phyloP scores from a whole-genome alignment of 2,113 vertebrate genomes.

The Condylura cristata region DNA sequence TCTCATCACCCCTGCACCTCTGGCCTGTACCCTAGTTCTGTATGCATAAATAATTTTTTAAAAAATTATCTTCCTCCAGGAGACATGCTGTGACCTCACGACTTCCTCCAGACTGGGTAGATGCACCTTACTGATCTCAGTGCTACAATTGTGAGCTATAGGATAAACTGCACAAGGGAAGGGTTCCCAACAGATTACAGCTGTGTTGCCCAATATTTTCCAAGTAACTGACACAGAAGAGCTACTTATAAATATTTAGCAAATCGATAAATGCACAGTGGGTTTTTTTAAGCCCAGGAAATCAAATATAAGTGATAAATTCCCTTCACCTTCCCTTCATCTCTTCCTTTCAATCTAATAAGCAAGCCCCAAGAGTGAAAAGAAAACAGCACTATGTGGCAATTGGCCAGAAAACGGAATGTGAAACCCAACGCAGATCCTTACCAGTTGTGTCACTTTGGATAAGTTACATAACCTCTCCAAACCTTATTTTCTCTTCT shows the following conservation, averaged over 20 bases:
- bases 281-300: not conserved
- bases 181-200: too few relatives aligned
- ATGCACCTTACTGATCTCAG: not conserved
- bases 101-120: not conserved
- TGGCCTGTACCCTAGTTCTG: too few relatives aligned
- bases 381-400: not conserved
- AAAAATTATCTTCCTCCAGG: not conserved
- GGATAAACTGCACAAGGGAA: not conserved
- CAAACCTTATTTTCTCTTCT: conserved; percentile 34
- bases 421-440: not conserved
- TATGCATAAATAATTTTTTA: too few relatives aligned
- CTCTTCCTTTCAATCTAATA: not conserved
- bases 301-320: not conserved
- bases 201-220: conserved; percentile 9
- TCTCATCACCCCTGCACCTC: too few relatives aligned
- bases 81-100: not conserved
- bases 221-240: not conserved
- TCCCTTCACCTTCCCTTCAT: not conserved
- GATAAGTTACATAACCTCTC: not conserved
- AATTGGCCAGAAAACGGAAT: not conserved
- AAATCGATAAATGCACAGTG: not conserved
- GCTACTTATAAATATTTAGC: not conserved
- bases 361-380: conserved; percentile 8
- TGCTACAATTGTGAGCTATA: not conserved
- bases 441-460: not conserved